Base-by-base conservation (phyloP, 2,797 vertebrate species). In the Garrulus glandarius region DNA sequence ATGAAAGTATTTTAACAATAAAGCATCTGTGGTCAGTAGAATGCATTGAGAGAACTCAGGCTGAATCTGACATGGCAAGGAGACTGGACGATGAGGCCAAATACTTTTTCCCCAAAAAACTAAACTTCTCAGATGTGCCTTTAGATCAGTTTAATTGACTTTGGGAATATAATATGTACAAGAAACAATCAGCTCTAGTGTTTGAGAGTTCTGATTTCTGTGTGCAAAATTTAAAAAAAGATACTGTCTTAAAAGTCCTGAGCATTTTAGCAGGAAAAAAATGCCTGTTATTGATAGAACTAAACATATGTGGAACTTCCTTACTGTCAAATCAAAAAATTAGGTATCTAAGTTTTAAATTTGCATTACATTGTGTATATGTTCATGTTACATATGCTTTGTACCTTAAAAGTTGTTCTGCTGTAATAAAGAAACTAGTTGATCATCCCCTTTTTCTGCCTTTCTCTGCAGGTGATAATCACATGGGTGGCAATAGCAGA, bases 391-490 rank as follows among this genome's bases (percentile, higher is more conserved):
- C 13, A 23, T 81, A 7, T 9, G 17, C 67, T 72, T 89, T 71
- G 5, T 60, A 34, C 32, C 37, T 67, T 74, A 9, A 9, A 76
- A 23, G 4, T 1, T 22, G 43, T 70, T 78, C 24, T 60, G 1
- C 30, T 77, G 15, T 36, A 30, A 13, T 44, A 22, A 47, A 55
- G 49, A 34, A 70, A n/a, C 46, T 5, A 24, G 6, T 61, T 60
- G 55, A 27, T 78, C 3, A 17, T 6, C 18, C 16, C 1, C 57
- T 60, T 83, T 91, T 44, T 95, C 7, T 86, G 41, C 59, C 22
- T 83, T 82, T 24, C 26, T 93, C 24, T 92, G 64, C 95, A 99
- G 99, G 99, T 84, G 99, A 99, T 97, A 97, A 98, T 68, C 99
- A 99, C 81, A 83, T 97, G 1, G 98, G 99, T 49, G 98, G 98